These are phyloP conservation scores for Arctocebus calabarensis DNA, from an alignment of 2,797 vertebrate genomes.

Conservation along the genomic window DNA sequence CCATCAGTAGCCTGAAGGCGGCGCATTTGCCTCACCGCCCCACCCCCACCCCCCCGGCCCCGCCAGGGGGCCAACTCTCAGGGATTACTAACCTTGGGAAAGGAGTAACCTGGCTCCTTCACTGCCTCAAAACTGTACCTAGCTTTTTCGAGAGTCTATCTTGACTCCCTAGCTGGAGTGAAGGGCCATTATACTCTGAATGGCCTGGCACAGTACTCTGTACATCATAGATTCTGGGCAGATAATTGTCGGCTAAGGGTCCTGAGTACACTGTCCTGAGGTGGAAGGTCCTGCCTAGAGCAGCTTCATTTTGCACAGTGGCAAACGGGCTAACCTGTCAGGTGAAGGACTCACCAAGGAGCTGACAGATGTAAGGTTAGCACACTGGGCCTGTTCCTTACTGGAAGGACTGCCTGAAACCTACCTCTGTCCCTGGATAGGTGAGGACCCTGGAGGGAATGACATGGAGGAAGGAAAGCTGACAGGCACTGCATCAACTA, in stretches of 20 bases:
- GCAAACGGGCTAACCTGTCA: not conserved
- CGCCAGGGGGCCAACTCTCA: not conserved
- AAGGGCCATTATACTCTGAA: not conserved
- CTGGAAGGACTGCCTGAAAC: not conserved
- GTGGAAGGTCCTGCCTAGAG: not conserved
- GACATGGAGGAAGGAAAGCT: not conserved
- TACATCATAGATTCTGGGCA: not conserved
- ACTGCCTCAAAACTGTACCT: not conserved
- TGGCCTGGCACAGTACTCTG: not conserved
- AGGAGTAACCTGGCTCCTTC: not conserved
- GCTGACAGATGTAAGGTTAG: not conserved
- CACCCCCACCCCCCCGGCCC: too few species aligned
- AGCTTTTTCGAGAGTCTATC: not conserved
- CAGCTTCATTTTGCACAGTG: conserved; percentile 26
- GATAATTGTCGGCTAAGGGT: not conserved
- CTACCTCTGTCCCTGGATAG: not conserved
- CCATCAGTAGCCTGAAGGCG: not conserved
- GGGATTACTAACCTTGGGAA: too few species aligned
- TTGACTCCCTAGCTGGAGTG: not conserved
- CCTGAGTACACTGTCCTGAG: not conserved
- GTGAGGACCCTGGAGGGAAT: not conserved
- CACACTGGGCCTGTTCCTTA: not conserved
- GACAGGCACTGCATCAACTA: not conserved
- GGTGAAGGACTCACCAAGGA: not conserved
- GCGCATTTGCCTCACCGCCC: not conserved